Percentiles rank a stretch among this genome's conserved stretches.
phyloP scores from a whole-genome alignment of 92 coral and sea anemone genomes.

The Epizoanthus stellaris region DNA sequence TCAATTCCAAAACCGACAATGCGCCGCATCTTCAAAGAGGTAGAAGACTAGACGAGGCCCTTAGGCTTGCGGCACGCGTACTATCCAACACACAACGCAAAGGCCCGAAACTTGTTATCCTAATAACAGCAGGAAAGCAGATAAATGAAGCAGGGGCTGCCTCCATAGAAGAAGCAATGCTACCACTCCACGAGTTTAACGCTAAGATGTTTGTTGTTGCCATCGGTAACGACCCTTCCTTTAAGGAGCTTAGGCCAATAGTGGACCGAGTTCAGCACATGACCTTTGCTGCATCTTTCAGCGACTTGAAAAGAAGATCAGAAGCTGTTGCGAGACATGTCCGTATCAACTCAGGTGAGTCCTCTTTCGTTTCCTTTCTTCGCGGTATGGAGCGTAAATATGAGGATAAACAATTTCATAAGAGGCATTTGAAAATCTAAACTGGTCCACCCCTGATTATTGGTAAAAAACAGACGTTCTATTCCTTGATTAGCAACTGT shows the following conservation, averaged over 20 bases:
- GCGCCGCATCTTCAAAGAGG: constrained; percentile 46
- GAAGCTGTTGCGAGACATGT: constrained; percentile 18
- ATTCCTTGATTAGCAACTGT: too few relatives aligned
- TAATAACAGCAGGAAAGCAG: constrained; percentile 33
- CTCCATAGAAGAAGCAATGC: neutral
- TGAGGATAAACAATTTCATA: too few relatives aligned
- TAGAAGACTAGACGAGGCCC: constrained; percentile 71
- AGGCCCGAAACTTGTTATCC: constrained; percentile 26
- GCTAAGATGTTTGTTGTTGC: constrained; percentile 27
- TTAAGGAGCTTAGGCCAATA: constrained; percentile 5
- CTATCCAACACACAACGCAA: neutral
- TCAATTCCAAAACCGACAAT: constrained; percentile 9
- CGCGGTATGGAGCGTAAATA: too few relatives aligned
- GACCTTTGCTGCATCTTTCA: constrained; percentile 22
- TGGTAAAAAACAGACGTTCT: too few relatives aligned
- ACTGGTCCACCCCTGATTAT: too few relatives aligned
- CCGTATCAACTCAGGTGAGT: constrained; percentile 31
- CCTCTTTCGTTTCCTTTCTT: neutral
- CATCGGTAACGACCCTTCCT: constrained; percentile 16
- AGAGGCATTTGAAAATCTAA: too few relatives aligned
- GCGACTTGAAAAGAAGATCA: constrained; percentile 20
- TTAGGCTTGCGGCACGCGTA: constrained; percentile 51
- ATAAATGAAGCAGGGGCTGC: constrained; percentile 8
- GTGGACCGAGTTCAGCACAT: constrained; percentile 19
- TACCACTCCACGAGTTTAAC: constrained; percentile 7